Conservation (phyloP, 2,113 vertebrate species). For the Cottus gobio region DNA sequence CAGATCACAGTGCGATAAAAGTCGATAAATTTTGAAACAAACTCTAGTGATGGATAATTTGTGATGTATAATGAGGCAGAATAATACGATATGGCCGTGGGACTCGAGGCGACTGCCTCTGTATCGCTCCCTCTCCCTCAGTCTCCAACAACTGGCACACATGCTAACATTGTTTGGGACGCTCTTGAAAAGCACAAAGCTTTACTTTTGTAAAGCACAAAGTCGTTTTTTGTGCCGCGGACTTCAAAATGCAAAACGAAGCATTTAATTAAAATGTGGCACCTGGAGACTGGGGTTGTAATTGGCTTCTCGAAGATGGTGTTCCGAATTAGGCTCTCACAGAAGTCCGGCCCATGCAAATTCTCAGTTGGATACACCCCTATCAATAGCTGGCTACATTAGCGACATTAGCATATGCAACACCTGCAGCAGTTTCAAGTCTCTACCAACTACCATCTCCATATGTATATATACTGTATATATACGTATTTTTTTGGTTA, state of each 20-base stretch:
- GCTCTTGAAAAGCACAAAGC: constrained; percentile 24
- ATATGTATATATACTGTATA: too few relatives aligned
- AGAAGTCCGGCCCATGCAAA: background rate
- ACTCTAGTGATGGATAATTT: constrained; percentile 43
- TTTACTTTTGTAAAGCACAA: background rate
- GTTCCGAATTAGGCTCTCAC: background rate
- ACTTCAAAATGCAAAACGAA: constrained; percentile 21
- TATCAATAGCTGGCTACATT: background rate
- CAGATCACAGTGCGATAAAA: background rate
- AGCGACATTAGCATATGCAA: background rate
- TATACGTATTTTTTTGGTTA: too few relatives aligned
- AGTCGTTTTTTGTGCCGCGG: background rate
- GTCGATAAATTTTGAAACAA: constrained; percentile 46
- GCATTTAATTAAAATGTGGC: constrained; percentile 8
- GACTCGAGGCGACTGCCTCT: background rate
- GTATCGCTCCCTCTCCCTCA: background rate
- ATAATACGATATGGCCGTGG: constrained; percentile 4
- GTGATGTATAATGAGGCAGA: constrained; percentile 51
- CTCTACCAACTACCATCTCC: too few relatives aligned
- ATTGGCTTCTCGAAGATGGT: constrained; percentile 45
- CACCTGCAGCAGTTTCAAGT: background rate
- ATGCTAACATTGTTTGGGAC: background rate
- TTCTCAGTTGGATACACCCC: background rate
- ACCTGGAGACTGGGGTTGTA: constrained; percentile 46
- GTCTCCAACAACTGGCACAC: background rate